Base-by-base conservation (phyloP, 2,888 invertebrate genomes). In the Periphyllus acericola region DNA sequence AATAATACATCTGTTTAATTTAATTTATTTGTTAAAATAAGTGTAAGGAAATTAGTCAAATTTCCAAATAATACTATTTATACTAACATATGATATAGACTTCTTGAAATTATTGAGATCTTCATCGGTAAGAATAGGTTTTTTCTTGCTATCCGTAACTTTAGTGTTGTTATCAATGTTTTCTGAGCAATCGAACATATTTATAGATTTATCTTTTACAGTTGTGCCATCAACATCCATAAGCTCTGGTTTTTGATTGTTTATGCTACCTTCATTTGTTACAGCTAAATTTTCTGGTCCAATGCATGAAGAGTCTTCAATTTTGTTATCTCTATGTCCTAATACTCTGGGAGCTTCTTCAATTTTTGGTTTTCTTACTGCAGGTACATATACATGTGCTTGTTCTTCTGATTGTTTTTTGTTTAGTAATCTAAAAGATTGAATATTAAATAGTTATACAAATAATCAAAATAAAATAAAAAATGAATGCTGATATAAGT, bases 81-180 rank as follows among this genome's bases (percentile, higher is more conserved):
- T 79, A 81, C 87, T 87, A 21, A 87, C 87, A 87, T 87, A 87
- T 75, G 72, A 80, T 74, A 87, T 87, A 60, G 87, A 81, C 0
- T 36, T 68, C 5, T 87, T 87, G 32, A 87, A 87, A 75, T 87
- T 81, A 40, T 81, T 74, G n/a, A 87, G 74, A 87, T 87, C 87
- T 81, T 87, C 87, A 46, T 87, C 11, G n/a, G 60, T 46, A 46
- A 87, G 80, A 40, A 17, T 80, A 72, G 81, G 29, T 19, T 78
- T 76, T 78, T 68, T 87, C 3, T 87, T 66, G 8, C 3, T 66
- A 14, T 75, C 75, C 21, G 25, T 29, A 25, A 9, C 25, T 55
- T 66, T 25, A 71, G n/a, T 3, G 5, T 71, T 29, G 29, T 55
- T 25, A 29, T 78, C 46, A 29, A 36, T 6, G 11, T 80, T 72